Conservation (phyloP, 1,140 invertebrate species). For the Philopotamus ludificatus region DNA sequence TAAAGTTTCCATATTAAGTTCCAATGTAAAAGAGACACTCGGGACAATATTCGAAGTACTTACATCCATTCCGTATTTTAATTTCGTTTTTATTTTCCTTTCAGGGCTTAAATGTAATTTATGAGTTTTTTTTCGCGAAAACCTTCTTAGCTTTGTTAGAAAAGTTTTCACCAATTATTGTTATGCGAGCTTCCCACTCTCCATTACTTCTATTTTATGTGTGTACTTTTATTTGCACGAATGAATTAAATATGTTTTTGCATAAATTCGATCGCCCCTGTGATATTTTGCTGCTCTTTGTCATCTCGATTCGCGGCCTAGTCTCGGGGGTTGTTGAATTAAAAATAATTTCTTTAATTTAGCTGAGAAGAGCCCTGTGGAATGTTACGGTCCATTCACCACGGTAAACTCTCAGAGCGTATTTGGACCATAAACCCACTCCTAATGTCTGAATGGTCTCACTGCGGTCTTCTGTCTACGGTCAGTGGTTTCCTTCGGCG, state of each 20-base stretch:
- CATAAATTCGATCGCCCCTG: neutral
- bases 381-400: slow-evolving; percentile 2
- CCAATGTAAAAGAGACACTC: neutral
- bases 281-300: neutral
- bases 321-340: neutral
- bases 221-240: neutral
- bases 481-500: slow-evolving; percentile 14
- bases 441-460: slow-evolving; percentile 19
- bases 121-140: neutral
- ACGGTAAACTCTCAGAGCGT: slow-evolving; percentile 5
- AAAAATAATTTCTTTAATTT: neutral
- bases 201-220: neutral
- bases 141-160: neutral
- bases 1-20: neutral
- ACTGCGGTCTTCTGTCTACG: slow-evolving; percentile 10
- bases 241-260: neutral
- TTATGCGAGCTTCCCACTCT: neutral
- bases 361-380: neutral
- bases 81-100: neutral
- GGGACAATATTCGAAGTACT: neutral
- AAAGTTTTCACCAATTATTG: neutral
- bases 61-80: no score
- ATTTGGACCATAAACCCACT: neutral
- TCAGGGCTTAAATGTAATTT: neutral
- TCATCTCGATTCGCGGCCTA: neutral